phyloP scores from a whole-genome alignment of 1,140 invertebrate species.

The Zaprionus ghesquierei region DNA sequence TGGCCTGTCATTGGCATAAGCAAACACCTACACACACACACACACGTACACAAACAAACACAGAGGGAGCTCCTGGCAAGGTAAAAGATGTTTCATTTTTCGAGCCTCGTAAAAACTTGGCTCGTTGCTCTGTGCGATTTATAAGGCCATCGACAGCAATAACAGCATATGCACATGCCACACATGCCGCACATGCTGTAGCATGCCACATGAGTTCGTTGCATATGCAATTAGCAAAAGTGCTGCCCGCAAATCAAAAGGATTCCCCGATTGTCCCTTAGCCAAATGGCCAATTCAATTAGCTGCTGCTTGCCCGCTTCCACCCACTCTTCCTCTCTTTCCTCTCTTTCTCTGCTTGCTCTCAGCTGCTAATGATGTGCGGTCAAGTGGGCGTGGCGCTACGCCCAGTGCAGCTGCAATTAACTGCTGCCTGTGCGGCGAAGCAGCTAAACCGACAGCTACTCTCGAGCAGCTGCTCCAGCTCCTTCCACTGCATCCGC shows the following conservation, averaged over 20 bases:
- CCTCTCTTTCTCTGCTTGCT: not conserved
- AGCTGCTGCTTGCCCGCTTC: not conserved
- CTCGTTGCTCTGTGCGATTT: slow-evolving; percentile 60
- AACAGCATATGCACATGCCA: slow-evolving; percentile 17
- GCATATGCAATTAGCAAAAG: slow-evolving; percentile 68
- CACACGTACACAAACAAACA: slow-evolving; percentile 42
- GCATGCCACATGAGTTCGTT: not conserved
- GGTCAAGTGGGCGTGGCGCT: not conserved
- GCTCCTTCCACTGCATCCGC: not conserved
- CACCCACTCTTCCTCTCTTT: slow-evolving; percentile 52
- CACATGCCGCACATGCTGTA: not conserved
- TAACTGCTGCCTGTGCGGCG: slow-evolving; percentile 41
- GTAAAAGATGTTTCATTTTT: slow-evolving; percentile 30
- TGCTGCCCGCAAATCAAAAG: slow-evolving; percentile 48
- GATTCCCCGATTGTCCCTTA: slow-evolving; percentile 40
- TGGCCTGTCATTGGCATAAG: slow-evolving; percentile 57
- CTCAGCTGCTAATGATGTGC: not conserved
- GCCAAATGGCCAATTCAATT: slow-evolving; percentile 54
- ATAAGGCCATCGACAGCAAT: slow-evolving; percentile 67
- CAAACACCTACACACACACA: slow-evolving; percentile 1
- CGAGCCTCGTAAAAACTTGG: slow-evolving; percentile 63
- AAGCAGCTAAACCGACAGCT: slow-evolving; percentile 10
- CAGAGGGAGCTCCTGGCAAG: slow-evolving; percentile 17
- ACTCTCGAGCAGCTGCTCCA: not conserved
- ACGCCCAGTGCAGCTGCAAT: slow-evolving; percentile 27